Base-by-base conservation (phyloP, 2,113 vertebrate species). In the Protobothrops flavoviridis region DNA sequence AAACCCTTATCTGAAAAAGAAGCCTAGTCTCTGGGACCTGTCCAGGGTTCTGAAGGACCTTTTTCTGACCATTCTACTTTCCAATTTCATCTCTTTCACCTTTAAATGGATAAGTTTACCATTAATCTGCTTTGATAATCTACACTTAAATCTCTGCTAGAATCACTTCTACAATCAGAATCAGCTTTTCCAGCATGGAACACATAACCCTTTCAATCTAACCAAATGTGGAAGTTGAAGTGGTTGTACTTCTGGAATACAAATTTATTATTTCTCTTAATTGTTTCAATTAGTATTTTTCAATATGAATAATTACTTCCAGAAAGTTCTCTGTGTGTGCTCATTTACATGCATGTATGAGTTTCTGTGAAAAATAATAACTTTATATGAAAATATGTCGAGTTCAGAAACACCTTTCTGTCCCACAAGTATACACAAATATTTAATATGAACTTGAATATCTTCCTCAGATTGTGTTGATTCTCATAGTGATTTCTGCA, bases 401-500 rank as follows among this genome's bases (percentile, higher is more conserved):
- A 95, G 92, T 95, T 95, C 95, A 93, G 95, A 96, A 93, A 85
- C 90, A 95, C 87, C 92, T 94, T 95, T 95, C 94, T 96, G 95
- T 96, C 94, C 57, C 24, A 91, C 95, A 43, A 89, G 94, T 94
- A 96, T 95, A 91, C 94, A 97, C 96, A 95, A 97, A 96, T 97
- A 90, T 97, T 97, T 97, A 97, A 95, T 96, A 95, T 90, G 92
- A 96, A 97, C 93, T 96, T 91, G 97, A 96, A 97, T 97, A 95
- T 95, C 95, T 97, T 97, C 94, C 94, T 92, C 91, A 97, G 97
- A 97, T 97, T 96, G 94, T 93, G 89, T 86, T 89, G 95, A 96
- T 97, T 97, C 96, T 96, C 94, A 69, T 89, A 92, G 93, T 98
- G 97, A 98, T 98, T 97, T 97, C 95, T 97, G 97, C 93, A 92